Base-by-base conservation (phyloP, 2,797 vertebrate genomes). In the Epinephelus awoara region DNA sequence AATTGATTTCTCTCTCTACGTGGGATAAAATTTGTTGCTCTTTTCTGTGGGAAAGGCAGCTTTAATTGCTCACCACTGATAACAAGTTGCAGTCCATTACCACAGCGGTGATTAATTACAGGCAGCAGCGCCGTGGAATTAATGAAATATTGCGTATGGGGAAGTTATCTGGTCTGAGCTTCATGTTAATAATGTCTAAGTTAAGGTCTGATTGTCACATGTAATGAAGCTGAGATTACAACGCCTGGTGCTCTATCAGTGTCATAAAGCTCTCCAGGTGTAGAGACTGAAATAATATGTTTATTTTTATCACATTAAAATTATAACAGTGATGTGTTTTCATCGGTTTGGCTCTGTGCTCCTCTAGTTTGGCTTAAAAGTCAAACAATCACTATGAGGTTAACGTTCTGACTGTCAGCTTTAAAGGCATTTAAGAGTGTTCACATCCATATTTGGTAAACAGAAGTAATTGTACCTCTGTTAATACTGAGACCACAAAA, bases 51-150 rank as follows among this genome's bases (percentile, higher is more conserved):
- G 77, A 87, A 76, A 58, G 50, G 38, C 71, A 64, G 46, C 66
- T 83, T 70, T 81, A 90, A 88, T 87, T 81, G 76, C 64, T 64
- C 58, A 72, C 80, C 82, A 71, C 69, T 63, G 80, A 85, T 74
- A 75, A 76, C 83, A 77, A 79, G 58, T 34, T 83, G 77, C 65
- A 85, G 81, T 73, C 73, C 79, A 84, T 93, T 90, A 91, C 54
- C 85, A 76, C 50, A 84, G 78, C 47, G 0, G 69, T 74, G 67
- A 91, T 92, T 92, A 90, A 94, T 93, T 88, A 89, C 80, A 74
- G 56, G 68, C 79, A 84, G 71, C 78, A 81, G 78, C 61, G 52
- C 57, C 27, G 44, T 17, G 63, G 64, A 76, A 65, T 75, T 86
- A 83, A 90, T 89, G 47, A 81, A 86, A 86, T 77, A 82, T 77